Base-by-base conservation (phyloP, 2,888 invertebrate genomes). In the Eilema griseolum region DNA sequence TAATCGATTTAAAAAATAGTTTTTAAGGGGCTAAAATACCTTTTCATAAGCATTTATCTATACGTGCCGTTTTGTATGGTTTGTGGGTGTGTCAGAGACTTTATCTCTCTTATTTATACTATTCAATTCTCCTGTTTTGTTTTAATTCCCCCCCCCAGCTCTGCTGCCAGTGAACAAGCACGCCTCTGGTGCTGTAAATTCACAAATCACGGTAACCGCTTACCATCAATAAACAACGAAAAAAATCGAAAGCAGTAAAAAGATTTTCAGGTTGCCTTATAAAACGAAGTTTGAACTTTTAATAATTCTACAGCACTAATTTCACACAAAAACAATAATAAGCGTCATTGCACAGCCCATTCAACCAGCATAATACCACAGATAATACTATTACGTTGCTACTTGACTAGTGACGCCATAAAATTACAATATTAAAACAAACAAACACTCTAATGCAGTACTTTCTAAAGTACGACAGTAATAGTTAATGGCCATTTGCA, bases 401-500 rank as follows among this genome's bases (percentile, higher is more conserved):
- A 67, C 31, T 59, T 67, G 62, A 62, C 37, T 31, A 28, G 24
- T 57, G 26, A 23, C 5, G 33, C 20, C 28, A 61, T 60, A 23
- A 52, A 52, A 52, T 26, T 52, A 56, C n/a, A 61, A 61, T 28
- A 70, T 68, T 65, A 71, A 68, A 65, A 68, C 56, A 66, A 69
- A 72, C 71, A 72, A 59, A 72, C 61, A 37, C 33, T 56, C 20
- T 62, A 63, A 69, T 66, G 63, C 37, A 37, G 37, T 46, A 69
- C 72, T 72, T 72, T 72, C 72, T 72, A 72, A 59, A 46, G 46
- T 57, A 59, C 62, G 56, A 68, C 66, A 63, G 66, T 60, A 66
- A 60, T 59, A 61, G 37, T 69, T 69, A 60, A 67, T 59, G 23
- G 68, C 33, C 23, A 69, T 72, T 72, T 66, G 69, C 72, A 72